phyloP scores from a whole-genome alignment of 2,113 vertebrate genomes.

The Gallinago undulata region DNA sequence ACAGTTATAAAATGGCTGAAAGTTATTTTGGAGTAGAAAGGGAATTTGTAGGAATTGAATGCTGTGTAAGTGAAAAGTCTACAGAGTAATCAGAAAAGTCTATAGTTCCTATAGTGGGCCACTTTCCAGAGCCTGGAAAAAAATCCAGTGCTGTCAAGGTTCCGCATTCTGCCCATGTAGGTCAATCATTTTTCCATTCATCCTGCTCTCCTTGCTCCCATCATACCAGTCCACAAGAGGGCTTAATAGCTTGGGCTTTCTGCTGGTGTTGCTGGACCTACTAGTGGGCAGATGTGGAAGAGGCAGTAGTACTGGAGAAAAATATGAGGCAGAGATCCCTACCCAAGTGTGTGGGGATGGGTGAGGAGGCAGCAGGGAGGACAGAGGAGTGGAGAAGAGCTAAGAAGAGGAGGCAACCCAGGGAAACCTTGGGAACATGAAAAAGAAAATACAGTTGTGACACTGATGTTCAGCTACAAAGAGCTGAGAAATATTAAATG shows the following conservation, averaged over 20 bases:
- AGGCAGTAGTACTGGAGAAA: background rate
- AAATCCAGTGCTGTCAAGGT: background rate
- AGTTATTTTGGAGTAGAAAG: background rate
- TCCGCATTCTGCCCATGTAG: background rate
- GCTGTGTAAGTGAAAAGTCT: background rate
- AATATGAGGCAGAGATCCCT: background rate
- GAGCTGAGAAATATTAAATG: background rate
- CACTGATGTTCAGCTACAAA: background rate
- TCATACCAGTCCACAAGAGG: slow-evolving; percentile 3
- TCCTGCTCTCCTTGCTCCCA: background rate
- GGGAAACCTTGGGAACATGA: background rate
- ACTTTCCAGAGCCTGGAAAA: background rate
- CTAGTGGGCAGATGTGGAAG: background rate
- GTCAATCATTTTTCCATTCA: background rate
- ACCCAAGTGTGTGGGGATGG: accelerated
- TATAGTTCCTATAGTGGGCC: background rate
- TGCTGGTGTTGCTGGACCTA: background rate
- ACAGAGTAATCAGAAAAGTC: background rate
- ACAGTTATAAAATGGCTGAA: background rate
- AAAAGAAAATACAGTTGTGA: background rate
- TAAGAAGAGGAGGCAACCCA: background rate
- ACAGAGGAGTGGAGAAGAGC: background rate
- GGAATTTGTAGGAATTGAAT: background rate
- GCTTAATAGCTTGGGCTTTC: slow-evolving; percentile 6
- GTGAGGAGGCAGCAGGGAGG: background rate